Evolutionary conservation across 2,113 vertebrate genomes (phyloP).

Genomic region (Meleagris gallopavo): DNA sequence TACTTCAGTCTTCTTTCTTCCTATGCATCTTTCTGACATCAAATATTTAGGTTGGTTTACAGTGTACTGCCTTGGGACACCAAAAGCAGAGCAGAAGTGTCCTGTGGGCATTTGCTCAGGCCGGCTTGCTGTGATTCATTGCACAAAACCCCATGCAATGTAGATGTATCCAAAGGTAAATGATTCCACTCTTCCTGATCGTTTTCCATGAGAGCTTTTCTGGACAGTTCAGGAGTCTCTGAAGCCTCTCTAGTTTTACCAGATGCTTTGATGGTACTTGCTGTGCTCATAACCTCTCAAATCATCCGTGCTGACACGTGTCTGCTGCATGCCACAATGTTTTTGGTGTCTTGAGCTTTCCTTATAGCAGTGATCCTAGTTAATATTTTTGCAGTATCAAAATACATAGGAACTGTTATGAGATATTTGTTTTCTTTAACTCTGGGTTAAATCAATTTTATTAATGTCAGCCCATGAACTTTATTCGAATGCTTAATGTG

Average conservation of each 20-base stretch:
- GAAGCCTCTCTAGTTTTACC: not conserved
- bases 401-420: not conserved
- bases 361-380: not conserved
- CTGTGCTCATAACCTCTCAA: not conserved
- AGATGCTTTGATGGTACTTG: not conserved
- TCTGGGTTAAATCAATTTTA: slow-evolving; percentile 35
- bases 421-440: slow-evolving; percentile 22
- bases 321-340: fast-evolving
- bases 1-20: not conserved
- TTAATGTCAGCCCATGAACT: slow-evolving; percentile 6
- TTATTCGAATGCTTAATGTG: not conserved
- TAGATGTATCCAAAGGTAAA: not conserved
- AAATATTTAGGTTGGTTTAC: not conserved
- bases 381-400: not conserved
- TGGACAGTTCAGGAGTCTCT: not conserved
- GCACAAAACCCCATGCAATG: fast-evolving
- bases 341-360: not conserved
- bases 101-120: not conserved
- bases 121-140: not conserved
- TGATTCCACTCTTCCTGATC: not conserved
- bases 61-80: not conserved
- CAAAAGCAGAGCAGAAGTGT: not conserved
- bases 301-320: not conserved
- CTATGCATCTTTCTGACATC: fast-evolving
- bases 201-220: not conserved